Conservation (phyloP, 2,113 vertebrate genomes). For the Scalopus aquaticus region DNA sequence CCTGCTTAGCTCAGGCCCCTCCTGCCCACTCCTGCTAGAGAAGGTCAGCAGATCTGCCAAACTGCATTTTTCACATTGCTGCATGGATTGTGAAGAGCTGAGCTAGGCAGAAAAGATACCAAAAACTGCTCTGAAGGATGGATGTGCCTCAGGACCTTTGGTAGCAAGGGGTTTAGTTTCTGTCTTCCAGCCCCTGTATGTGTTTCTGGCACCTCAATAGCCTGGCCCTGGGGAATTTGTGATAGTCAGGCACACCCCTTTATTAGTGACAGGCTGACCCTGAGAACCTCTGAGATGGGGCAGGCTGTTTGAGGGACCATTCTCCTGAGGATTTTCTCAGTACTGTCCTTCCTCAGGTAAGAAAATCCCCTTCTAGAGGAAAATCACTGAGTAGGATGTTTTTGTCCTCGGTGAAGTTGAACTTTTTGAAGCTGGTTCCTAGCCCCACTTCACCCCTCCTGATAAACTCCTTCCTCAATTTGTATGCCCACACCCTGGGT, state of each 20-base stretch:
- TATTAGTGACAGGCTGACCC: background rate
- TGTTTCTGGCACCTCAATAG: background rate
- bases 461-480: background rate
- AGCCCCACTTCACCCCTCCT: no score
- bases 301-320: background rate
- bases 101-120: background rate
- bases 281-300: background rate
- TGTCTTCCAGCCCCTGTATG: background rate
- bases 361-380: background rate
- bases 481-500: background rate
- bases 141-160: no score
- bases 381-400: background rate
- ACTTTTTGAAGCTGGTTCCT: background rate
- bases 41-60: background rate
- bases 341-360: background rate
- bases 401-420: background rate
- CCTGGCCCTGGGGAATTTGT: background rate
- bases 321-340: background rate
- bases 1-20: background rate
- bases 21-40: conserved; percentile 16
- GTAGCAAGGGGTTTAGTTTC: background rate
- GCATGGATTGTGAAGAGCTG: background rate
- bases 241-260: background rate
- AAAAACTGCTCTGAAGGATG: background rate
- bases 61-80: conserved; percentile 43